These are phyloP conservation scores for Phaedon cochleariae DNA, from an alignment of 2,888 invertebrate species.

Conservation along the genomic window DNA sequence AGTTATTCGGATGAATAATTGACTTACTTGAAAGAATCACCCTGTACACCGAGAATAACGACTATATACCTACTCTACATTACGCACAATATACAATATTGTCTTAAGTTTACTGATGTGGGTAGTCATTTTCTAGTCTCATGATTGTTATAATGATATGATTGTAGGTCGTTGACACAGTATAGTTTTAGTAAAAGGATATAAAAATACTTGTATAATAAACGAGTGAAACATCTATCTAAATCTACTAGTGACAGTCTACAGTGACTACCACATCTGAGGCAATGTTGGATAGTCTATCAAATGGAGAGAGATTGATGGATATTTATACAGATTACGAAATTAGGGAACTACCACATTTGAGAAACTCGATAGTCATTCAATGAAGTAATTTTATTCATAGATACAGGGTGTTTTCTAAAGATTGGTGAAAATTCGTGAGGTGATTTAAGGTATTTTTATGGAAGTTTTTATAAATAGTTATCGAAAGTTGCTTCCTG, in stretches of 20 bases:
- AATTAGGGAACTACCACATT: no score
- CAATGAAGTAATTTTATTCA: no score
- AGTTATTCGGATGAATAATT: no score
- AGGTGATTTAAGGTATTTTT: no score
- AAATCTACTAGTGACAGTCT: not conserved
- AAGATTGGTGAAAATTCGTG: no score
- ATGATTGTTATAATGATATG: not conserved
- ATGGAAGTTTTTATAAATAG: no score
- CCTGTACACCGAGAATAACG: constrained; percentile 20
- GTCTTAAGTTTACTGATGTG: constrained; percentile 9
- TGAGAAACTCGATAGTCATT: no score
- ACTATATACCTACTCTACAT: constrained; percentile 26
- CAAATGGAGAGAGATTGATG: no score
- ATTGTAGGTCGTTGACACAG: not conserved
- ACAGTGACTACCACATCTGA: not conserved
- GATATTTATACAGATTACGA: no score
- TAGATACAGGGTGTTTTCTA: no score
- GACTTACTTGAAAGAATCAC: not conserved
- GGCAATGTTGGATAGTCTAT: not conserved
- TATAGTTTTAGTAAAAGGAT: constrained; percentile 1
- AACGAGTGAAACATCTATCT: not conserved
- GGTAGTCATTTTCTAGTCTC: not conserved
- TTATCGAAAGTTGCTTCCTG: no score
- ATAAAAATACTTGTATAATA: constrained; percentile 1
- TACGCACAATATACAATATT: constrained; percentile 29